Evolutionary conservation across 1,140 invertebrate genomes (phyloP).

Genomic region (Aphaenogaster ashmeadi): DNA sequence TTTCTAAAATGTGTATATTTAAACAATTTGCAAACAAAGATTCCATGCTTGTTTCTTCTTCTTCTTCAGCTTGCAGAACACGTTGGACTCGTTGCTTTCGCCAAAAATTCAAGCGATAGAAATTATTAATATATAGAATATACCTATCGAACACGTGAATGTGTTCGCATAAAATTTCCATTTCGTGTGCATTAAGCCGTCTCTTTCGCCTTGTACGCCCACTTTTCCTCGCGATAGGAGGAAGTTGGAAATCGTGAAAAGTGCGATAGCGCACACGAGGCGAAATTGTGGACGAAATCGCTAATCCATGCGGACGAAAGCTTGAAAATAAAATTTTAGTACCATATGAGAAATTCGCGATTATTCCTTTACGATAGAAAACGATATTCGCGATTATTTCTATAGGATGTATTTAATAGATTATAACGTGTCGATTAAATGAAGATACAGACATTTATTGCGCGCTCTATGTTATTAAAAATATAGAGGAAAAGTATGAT

Average conservation of each 20-base stretch:
- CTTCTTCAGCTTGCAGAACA: too few species aligned
- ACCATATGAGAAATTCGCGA: slow-evolving; percentile 10
- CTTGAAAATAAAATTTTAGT: slow-evolving; percentile 39
- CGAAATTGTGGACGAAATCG: slow-evolving; percentile 39
- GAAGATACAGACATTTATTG: background rate
- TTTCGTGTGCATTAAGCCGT: slow-evolving; percentile 50
- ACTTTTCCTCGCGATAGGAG: slow-evolving; percentile 31
- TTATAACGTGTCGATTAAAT: background rate
- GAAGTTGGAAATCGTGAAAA: slow-evolving; percentile 53
- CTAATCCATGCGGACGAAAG: slow-evolving; percentile 46
- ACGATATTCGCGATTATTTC: background rate
- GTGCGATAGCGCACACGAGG: slow-evolving; percentile 22
- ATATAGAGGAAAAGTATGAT: background rate
- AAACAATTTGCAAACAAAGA: background rate
- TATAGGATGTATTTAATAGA: background rate
- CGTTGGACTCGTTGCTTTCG: background rate
- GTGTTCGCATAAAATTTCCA: slow-evolving; percentile 56
- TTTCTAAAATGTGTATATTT: background rate
- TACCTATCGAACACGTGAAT: slow-evolving; percentile 21
- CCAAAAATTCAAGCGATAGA: slow-evolving; percentile 33
- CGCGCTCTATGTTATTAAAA: background rate
- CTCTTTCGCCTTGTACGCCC: slow-evolving; percentile 58
- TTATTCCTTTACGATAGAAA: slow-evolving; percentile 2
- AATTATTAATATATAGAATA: slow-evolving; percentile 49
- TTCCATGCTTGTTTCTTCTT: background rate